Conservation (phyloP, 1,140 invertebrate species). For the Drosophila ambigua region DNA sequence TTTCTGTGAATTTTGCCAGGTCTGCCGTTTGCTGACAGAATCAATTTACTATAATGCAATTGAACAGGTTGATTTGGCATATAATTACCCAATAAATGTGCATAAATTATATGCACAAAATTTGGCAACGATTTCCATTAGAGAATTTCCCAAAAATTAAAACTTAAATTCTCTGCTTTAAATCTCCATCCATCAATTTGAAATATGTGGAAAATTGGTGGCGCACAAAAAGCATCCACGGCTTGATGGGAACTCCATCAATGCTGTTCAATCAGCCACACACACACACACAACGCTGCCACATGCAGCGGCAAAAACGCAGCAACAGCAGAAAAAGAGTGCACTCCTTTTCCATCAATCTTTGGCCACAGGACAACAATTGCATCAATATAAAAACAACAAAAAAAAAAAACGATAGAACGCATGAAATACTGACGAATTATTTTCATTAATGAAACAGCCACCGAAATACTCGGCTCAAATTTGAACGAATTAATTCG, state of each 20-base stretch:
- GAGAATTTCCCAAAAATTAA: not conserved
- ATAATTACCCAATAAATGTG: slow-evolving; percentile 13
- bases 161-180: not conserved
- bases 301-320: slow-evolving; percentile 2
- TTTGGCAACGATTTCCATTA: not conserved
- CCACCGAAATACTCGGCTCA: slow-evolving; percentile 8
- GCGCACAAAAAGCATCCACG: slow-evolving; percentile 7
- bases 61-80: slow-evolving; percentile 10
- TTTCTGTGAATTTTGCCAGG: slow-evolving; percentile 2
- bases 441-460: slow-evolving; percentile 40
- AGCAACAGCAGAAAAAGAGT: slow-evolving; percentile 14
- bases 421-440: slow-evolving; percentile 30
- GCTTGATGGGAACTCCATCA: slow-evolving; percentile 39
- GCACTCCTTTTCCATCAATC: slow-evolving; percentile 32
- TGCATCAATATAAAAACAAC: slow-evolving; percentile 9
- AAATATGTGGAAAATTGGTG: not conserved
- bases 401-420: slow-evolving; percentile 10
- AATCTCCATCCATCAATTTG: slow-evolving; percentile 13
- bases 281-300: not conserved
- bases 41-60: slow-evolving; percentile 37
- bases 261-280: slow-evolving; percentile 40
- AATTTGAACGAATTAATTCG: not conserved
- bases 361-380: slow-evolving; percentile 34
- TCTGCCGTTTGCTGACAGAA: slow-evolving; percentile 2
- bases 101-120: slow-evolving; percentile 38